Evolutionary conservation across 1,140 invertebrate genomes (phyloP), one percentile per base, ranked within the genome.

Genomic region (Stegodyphus mimosarum): DNA sequence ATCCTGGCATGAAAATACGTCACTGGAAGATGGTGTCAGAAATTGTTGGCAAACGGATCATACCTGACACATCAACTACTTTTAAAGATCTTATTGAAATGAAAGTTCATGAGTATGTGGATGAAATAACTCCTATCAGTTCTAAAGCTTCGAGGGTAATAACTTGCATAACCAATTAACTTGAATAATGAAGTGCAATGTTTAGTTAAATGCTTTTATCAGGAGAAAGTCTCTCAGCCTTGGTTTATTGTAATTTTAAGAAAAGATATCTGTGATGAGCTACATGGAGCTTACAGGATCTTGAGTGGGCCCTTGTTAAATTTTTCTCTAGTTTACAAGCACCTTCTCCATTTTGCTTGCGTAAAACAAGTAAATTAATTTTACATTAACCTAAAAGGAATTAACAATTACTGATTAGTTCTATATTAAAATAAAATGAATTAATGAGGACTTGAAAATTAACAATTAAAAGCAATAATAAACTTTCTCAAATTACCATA

Each of bases 1-100:
- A 98, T 91, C 94, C 95, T 55, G 95, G 95, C 0, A 90, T 98
- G 75, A 91, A 94, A n/a, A 93, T 95, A 88, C 92, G 96, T 52
- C 97, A 99, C 90, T 98, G 97, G 97, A 93, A 95, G 86, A 94
- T 96, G 89, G 97, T 99, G 93, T 95, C 95, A 0, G 91, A 92
- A 53, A 94, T 97, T 70, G 94, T 95, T 15, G 95, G 94, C 3
- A 94, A 94, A 88, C 94, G 96, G 90, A 91, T 99, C 52, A 96
- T 95, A 6, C 97, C 96, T 0, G 94, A 96, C 91, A 93, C 96
- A 87, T 94, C 96, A 67, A 94, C 95, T 2, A 95, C 95, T 60
- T 91, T 98, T n/a, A 90, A 93, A 74, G 97, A 97, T 91, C 93
- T 96, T 10, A 93, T 96, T 7, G 91, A 94, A 87, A 93, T 95